Evolutionary conservation across 2,113 vertebrate genomes (phyloP), one percentile per base, ranked within the genome.

Genomic region (Sigmodon hispidus): DNA sequence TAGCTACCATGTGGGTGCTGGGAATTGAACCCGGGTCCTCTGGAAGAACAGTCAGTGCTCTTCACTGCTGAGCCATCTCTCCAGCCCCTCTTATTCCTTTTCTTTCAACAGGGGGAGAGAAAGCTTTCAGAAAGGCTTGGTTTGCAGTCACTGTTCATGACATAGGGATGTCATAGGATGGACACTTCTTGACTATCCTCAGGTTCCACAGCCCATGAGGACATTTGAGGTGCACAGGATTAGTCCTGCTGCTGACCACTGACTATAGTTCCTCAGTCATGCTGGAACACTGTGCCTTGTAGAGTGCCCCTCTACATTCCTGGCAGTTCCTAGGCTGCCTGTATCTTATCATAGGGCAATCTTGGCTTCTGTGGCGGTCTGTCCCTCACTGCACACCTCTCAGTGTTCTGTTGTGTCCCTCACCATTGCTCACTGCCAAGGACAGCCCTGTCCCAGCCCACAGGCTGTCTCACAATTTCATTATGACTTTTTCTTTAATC

Each of bases 401-500:
- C 24, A 48, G 34, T 8, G 40, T 31, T 93, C 48, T 48, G n/a
- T 11, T 61, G 3, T 65, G 80, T 79, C 10, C 40, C 79, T 84
- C 29, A 55, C 31, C 11, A 31, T 87, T 77, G 43, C 31, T 50
- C 12, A 57, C 34, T 59, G 48, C 57, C n/a, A 79, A 40, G 48
- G n/a, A 73, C 5, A 77, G 9, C 22, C n/a, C 59, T 87, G 55
- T 16, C 4, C 48, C 52, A 8, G 76, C 31, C 48, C 63, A 90
- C 76, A 90, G 77, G 16, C 81, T 48, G 43, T 29, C 19, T 80
- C 57, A 88, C 40, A n/a, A 19, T 90, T 94, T 93, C 89, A 57
- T 93, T 89, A 89, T 70, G 43, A 29, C 34, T 94, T 96, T 96
- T 86, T 48, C 34, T 89, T 45, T 89, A 95, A 80, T 95, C 17